Base-by-base conservation (phyloP, 2,888 invertebrate genomes). In the Clitarchus hookeri region DNA sequence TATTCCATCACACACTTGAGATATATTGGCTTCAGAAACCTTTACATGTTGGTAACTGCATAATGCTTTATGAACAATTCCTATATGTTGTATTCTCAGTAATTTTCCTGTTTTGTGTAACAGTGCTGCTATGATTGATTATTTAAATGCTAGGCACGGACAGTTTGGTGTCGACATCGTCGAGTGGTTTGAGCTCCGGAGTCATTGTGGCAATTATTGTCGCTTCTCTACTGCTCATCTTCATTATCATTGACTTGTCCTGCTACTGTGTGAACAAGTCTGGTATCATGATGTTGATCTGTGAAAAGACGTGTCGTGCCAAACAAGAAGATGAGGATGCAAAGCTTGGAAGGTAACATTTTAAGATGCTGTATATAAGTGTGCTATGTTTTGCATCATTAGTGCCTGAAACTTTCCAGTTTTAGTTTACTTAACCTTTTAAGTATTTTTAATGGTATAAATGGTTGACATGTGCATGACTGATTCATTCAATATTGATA, bases 201-300 rank as follows among this genome's bases (percentile, higher is more conserved):
- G 94, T 96, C 86, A 96, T 98, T 89, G 96, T 98, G 89, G 97
- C 96, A 88, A 95, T 98, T 89, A 96, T 98, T 54, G 93, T 98
- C 87, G 96, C 95, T 80, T 92, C 97, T 88, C 94, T 98, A 88
- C 93, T 98, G 87, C 92, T 98, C 89, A 93, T 98, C 88, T 91
- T 94, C 87, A 90, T 94, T 89, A 90, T 94, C 89, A 95, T 98
- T 89, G 98, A 99, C 91, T 93, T 98, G 13, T 94, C 96, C 78
- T 97, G 98, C 90, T 96, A 95, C 91, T 93, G 95, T 92, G 92
- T 93, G 88, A 94, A 94, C 89, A 92, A 93, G 89, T 93, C 94
- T 89, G 92, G 92, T 84, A 90, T 92, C 80, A 90, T 92, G 84
- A 91, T 90, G 89, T 91, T 91, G 88, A 89, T 92, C 82, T 92